These are phyloP conservation scores for Eueremaeus valkanovi DNA, from an alignment of 2,888 invertebrate species.

Conservation along the genomic window DNA sequence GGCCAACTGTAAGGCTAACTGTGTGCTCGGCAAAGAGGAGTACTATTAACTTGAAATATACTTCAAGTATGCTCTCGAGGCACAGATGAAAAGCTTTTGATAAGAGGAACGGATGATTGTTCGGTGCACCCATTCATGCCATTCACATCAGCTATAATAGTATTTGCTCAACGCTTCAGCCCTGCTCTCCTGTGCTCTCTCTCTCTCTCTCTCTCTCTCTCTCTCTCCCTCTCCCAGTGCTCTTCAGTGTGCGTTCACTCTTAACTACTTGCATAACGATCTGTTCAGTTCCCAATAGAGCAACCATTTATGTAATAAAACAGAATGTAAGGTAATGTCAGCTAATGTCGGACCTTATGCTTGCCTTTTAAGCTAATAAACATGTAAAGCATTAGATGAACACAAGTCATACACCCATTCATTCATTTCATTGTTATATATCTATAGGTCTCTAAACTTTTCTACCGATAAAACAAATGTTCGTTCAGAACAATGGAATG, in stretches of 20 bases:
- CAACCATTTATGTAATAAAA: slow-evolving; percentile 33
- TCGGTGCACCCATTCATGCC: slow-evolving; percentile 30
- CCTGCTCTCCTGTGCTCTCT: not conserved
- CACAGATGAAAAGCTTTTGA: slow-evolving; percentile 29
- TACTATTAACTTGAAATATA: slow-evolving; percentile 34
- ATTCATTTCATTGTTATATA: slow-evolving; percentile 11
- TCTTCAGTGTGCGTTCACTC: not conserved
- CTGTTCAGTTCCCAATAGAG: slow-evolving; percentile 14
- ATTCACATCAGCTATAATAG: slow-evolving; percentile 33
- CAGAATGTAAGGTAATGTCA: slow-evolving; percentile 4
- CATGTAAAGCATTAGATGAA: slow-evolving; percentile 29
- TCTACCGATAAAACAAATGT: slow-evolving; percentile 28
- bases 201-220: not conserved
- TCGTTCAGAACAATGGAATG: not conserved
- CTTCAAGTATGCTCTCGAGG: slow-evolving; percentile 30
- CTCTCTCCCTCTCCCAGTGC: not conserved
- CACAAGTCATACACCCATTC: slow-evolving; percentile 29
- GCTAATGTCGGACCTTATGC: slow-evolving; percentile 29
- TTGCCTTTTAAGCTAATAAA: slow-evolving; percentile 32
- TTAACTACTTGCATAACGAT: slow-evolving; percentile 26
- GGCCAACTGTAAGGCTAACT: not conserved
- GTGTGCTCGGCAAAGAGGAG: not conserved
- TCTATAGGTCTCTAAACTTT: slow-evolving; percentile 9
- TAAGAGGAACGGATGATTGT: slow-evolving; percentile 32
- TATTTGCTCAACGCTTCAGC: slow-evolving; percentile 14